phyloP scores from a whole-genome alignment of 2,797 vertebrate genomes.

The Threskiornis aethiopicus region DNA sequence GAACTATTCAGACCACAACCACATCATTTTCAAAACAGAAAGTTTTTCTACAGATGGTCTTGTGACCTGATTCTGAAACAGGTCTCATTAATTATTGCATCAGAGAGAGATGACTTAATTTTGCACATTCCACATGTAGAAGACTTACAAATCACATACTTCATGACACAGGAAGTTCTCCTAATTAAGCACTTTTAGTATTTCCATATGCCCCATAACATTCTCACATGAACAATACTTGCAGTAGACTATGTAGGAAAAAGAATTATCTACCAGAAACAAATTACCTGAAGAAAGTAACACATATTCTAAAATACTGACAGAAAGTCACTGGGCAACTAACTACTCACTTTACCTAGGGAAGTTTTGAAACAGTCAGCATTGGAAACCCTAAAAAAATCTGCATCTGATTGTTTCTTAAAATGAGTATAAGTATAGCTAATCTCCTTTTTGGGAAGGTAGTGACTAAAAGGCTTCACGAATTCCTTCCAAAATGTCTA shows the following conservation, averaged over 20 bases:
- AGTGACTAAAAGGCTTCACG: background rate
- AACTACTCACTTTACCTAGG: background rate
- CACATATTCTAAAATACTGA: background rate
- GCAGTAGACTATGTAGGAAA: background rate
- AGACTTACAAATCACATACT: background rate
- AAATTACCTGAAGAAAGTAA: background rate
- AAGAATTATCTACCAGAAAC: background rate
- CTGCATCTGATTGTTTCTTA: background rate
- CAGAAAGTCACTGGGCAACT: background rate
- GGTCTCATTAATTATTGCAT: background rate
- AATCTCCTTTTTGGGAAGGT: background rate
- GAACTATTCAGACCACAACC: background rate
- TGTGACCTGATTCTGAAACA: background rate
- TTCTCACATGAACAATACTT: background rate
- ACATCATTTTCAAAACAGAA: background rate
- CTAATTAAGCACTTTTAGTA: background rate
- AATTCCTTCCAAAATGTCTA: background rate
- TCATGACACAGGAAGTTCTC: background rate
- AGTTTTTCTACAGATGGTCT: background rate
- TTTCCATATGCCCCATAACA: background rate
- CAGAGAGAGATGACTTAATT: background rate
- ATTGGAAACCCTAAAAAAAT: background rate
- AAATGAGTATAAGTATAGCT: background rate
- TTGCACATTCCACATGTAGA: background rate
- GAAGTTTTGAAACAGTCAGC: background rate